phyloP scores from a whole-genome alignment of 2,888 invertebrate genomes.

The Xestia rhomboidea region DNA sequence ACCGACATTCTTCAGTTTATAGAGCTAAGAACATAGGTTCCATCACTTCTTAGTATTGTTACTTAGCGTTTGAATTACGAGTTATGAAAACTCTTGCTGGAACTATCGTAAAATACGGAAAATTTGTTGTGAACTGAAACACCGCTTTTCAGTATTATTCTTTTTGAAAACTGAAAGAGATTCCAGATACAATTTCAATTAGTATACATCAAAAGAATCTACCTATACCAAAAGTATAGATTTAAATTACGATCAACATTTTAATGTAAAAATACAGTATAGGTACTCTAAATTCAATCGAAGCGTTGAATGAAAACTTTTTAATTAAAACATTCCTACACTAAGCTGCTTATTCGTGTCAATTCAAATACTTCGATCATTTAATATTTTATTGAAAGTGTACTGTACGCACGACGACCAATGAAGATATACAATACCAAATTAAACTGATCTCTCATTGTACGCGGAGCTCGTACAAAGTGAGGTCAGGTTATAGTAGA shows the following conservation, averaged over 20 bases:
- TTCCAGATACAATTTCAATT: not conserved
- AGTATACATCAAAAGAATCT: not conserved
- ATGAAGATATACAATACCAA: not conserved
- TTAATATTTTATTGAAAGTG: constrained; percentile 1
- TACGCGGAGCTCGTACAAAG: not conserved
- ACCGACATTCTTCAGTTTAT: constrained; percentile 23
- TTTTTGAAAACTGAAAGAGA: not conserved
- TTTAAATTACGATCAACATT: constrained; percentile 21
- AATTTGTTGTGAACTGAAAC: not conserved
- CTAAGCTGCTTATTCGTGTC: not conserved
- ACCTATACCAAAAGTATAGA: not conserved
- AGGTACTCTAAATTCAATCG: constrained; percentile 2
- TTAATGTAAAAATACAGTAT: constrained; percentile 4
- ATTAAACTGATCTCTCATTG: not conserved
- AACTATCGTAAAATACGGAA: not conserved
- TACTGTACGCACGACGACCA: not conserved
- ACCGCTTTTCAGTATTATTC: not conserved
- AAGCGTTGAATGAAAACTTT: constrained; percentile 14
- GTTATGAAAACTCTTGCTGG: constrained; percentile 23
- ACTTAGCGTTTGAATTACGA: constrained; percentile 13
- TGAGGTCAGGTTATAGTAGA: not conserved
- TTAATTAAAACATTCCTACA: constrained; percentile 18
- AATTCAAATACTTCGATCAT: constrained; percentile 4
- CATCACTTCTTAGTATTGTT: constrained; percentile 12
- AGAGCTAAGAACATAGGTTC: constrained; percentile 23